phyloP scores from a whole-genome alignment of 2,113 vertebrate genomes.

The Bubo scandiacus region DNA sequence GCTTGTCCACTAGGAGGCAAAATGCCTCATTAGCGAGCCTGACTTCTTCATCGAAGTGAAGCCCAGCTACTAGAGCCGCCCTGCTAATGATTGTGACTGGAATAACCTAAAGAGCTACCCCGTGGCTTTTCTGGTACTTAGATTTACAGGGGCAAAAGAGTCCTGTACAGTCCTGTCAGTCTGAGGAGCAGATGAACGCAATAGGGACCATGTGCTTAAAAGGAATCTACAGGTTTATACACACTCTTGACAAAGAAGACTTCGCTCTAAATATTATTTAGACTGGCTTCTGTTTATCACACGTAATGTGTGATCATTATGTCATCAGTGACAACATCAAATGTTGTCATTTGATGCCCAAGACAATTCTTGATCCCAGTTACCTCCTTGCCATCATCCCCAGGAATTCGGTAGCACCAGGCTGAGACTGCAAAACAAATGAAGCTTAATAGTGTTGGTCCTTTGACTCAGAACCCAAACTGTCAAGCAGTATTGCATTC shows the following conservation, averaged over 20 bases:
- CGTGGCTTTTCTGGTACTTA: slow-evolving; percentile 1
- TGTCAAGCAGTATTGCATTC: background rate
- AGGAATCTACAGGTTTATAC: background rate
- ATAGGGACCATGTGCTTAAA: background rate
- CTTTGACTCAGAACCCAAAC: background rate
- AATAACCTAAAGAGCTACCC: slow-evolving; percentile 9
- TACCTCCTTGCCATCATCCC: background rate
- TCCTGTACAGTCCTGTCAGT: background rate
- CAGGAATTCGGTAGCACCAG: background rate
- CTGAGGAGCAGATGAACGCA: background rate
- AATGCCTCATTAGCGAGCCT: background rate
- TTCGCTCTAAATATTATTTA: background rate
- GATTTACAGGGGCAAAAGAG: background rate
- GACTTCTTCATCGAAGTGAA: background rate
- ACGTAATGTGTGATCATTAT: no score
- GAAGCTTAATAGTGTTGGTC: background rate
- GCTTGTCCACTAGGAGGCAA: slow-evolving; percentile 70
- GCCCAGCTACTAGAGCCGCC: background rate
- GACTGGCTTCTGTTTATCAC: background rate
- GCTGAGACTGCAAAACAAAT: background rate
- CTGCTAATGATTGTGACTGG: slow-evolving; percentile 30
- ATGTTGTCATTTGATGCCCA: background rate
- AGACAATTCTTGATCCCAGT: background rate
- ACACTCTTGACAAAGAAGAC: background rate
- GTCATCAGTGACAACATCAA: no score